Base-by-base conservation (phyloP, 64 coral and sea anemone genomes). In the Montipora efflorescens region DNA sequence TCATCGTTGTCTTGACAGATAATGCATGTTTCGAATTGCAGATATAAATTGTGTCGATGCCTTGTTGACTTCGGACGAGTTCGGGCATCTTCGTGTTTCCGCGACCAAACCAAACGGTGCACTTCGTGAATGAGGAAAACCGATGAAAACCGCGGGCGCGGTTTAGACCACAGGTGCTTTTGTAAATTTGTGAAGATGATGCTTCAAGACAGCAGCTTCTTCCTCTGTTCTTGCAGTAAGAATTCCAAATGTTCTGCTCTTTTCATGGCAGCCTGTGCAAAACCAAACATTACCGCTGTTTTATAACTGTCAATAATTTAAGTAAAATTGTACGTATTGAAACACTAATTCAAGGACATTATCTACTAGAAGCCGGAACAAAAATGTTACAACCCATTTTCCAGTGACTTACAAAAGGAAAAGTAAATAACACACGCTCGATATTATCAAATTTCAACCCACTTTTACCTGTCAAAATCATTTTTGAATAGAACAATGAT, bases 161-260 rank as follows among this genome's bases (percentile, higher is more conserved):
- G 14, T 48, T 47, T 47, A 36, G 61, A 57, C 11, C 36, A 36
- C 36, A 36, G 11, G 53, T 3, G 3, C 81, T n/a, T 23, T 47
- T 86, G 6, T 8, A 44, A 72, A 20, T 67, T 9, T 59, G 8
- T 11, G 57, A 53, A 14, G 15, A 62, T 7, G 25, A 1, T 18
- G 55, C 25, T 77, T 94, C 84, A 98, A 1, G 95, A 92, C 2
- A 98, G 78, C n/a, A 99, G 81, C 77, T 99, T 99, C 87, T 99
- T 99, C 68, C 98, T 77, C 44, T 99, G 98, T 84, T 99, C 94
- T 74, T 99, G 98, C 1, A 99, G 90, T 47, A 99, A 91, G 79
- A 99, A 94, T 79, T 99, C 98, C 47, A 99, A 87, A 79, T 99
- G 95, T 47, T 99, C 98, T n/a, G 98, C 95, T 79, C 98, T 89